A percentile compares a stretch with the other conserved stretches of the same genome.
These are phyloP conservation scores for Latrodectus elegans DNA, from an alignment of 2,888 invertebrate genomes.

Conservation along the genomic window DNA sequence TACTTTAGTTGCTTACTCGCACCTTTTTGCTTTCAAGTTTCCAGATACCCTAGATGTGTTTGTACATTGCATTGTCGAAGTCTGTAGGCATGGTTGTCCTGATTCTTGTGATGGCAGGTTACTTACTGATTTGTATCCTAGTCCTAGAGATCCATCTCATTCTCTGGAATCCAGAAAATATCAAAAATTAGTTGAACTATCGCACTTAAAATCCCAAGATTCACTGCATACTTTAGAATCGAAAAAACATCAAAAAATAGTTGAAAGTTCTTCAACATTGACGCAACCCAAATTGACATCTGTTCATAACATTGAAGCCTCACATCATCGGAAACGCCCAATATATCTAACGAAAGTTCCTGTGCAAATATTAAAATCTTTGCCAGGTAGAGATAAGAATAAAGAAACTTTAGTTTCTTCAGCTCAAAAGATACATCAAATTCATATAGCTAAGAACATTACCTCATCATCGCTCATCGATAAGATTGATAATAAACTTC, in stretches of 20 bases:
- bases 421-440: neutral
- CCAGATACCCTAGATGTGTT: conserved; percentile 94
- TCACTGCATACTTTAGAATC: neutral
- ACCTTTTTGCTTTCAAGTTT: conserved; percentile 96
- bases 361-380: conserved; percentile 21
- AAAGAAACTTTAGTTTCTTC: neutral
- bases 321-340: neutral
- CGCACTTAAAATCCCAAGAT: conserved; percentile 6
- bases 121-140: neutral
- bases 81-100: conserved; percentile 93
- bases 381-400: neutral
- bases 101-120: conserved; percentile 41
- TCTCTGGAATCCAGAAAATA: conserved; percentile 45
- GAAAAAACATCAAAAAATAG: neutral
- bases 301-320: neutral
- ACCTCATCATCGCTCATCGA: neutral
- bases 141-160: neutral
- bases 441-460: neutral
- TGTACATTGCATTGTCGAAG: conserved; percentile 93
- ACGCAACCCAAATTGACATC: neutral
- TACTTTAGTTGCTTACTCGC: conserved; percentile 89
- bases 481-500: neutral
- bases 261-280: neutral
- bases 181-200: conserved; percentile 30
- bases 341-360: conserved; percentile 38